phyloP scores from a whole-genome alignment of 2,797 vertebrate species.

The Mionectes olivaceus region DNA sequence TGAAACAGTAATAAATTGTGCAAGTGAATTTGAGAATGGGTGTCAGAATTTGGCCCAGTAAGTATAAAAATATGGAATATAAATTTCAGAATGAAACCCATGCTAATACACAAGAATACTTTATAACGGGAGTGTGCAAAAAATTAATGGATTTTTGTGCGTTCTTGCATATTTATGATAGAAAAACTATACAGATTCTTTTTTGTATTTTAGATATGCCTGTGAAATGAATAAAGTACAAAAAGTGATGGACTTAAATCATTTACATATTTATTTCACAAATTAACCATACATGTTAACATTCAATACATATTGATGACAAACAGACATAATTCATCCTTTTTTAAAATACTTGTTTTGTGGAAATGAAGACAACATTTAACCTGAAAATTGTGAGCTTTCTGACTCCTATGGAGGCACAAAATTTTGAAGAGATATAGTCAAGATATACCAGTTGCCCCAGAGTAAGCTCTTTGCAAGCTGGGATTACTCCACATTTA shows the following conservation, averaged over 20 bases:
- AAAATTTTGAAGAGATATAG: background rate
- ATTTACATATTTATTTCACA: constrained; percentile 72
- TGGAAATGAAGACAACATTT: constrained; percentile 21
- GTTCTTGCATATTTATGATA: background rate
- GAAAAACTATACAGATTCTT: background rate
- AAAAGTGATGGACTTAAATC: background rate
- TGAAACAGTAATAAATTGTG: background rate
- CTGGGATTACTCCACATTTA: background rate
- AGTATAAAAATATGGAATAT: background rate
- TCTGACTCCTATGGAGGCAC: background rate
- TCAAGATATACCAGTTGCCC: background rate
- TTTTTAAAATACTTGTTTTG: background rate
- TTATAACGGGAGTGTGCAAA: background rate
- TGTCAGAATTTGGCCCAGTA: background rate
- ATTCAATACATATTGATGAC: constrained; percentile 36
- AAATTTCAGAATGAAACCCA: background rate
- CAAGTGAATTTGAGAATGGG: background rate
- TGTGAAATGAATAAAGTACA: constrained; percentile 17
- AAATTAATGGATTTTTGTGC: background rate
- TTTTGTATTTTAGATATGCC: background rate
- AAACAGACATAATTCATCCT: background rate
- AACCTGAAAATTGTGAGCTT: background rate
- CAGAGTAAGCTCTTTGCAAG: background rate
- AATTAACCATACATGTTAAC: constrained; percentile 40
- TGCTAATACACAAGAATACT: background rate